Conservation (phyloP, 2,113 vertebrate genomes). For the Piprites chloris region DNA sequence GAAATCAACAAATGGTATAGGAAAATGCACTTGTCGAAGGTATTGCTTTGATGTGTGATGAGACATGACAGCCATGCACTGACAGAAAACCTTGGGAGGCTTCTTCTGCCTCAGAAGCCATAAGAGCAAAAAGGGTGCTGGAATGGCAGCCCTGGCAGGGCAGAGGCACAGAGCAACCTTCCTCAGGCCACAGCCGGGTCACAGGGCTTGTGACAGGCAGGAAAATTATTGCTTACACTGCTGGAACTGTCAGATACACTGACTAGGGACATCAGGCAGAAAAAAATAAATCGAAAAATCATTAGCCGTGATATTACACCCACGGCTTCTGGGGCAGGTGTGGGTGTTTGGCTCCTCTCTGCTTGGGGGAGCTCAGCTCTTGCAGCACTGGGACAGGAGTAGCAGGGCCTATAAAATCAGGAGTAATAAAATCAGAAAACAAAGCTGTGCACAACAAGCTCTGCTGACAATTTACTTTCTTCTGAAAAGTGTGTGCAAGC, state of each 20-base stretch:
- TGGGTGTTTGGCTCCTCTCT: not conserved
- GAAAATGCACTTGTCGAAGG: not conserved
- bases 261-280: not conserved
- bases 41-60: constrained; percentile 5
- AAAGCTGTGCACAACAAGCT: not conserved
- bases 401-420: not conserved
- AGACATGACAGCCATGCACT: constrained; percentile 48
- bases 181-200: not conserved
- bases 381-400: not conserved
- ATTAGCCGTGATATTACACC: not conserved
- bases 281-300: not conserved
- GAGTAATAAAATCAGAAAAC: not conserved
- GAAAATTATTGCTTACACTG: not conserved
- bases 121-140: not conserved
- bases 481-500: not conserved
- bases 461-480: not conserved
- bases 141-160: not conserved
- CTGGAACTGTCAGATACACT: not conserved
- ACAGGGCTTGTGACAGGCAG: not conserved
- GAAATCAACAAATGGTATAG: constrained; percentile 33
- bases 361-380: not conserved
- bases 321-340: not conserved
- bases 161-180: not conserved
- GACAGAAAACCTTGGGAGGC: constrained; percentile 18
- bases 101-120: constrained; percentile 23